Evolutionary conservation across 2,113 vertebrate species (phyloP), one percentile per base, ranked within the genome.

Genomic region (Hippocampus barbouri): DNA sequence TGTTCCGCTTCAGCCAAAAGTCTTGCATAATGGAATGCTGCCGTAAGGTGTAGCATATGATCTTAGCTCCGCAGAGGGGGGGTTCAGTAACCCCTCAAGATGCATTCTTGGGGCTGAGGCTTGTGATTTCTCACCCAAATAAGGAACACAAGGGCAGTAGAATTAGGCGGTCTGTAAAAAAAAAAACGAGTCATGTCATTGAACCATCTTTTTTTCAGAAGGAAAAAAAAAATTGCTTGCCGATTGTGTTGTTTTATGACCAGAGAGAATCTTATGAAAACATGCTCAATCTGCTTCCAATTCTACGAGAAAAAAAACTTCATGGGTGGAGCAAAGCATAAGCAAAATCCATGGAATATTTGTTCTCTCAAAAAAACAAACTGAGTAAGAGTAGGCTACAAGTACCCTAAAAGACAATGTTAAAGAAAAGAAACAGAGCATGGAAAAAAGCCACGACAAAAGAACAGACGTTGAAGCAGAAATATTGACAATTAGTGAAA

Each of bases 21-120:
- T 8, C 3, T 71, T 61, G 45, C 27, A 73, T 74, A 77, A 75
- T 45, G 41, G 27, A 23, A 21, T 60, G 54, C 64, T 60, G 18
- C 57, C 69, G 70, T 51, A 78, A 81, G 80, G 85, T 85, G 79
- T 79, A 83, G 72, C 80, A 65, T 71, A 79, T 83, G 80, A 87
- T 73, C 70, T 59, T 3, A 66, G 56, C 70, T 54, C 30, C 11
- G 18, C 16, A 56, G 62, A 9, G 38, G 12, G 43, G 43, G 25
- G 43, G 43, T 66, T 71, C 18, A 62, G 73, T 80, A 76, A 69
- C 65, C 27, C 65, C 54, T 73, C 66, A 6, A 66, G 40, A 30
- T 73, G 76, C 79, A 83, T 73, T 81, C 69, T 70, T 74, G 59
- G 40, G 47, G 27, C n/a, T 70, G 59, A 70, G 27, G 21, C n/a